Percentiles rank a stretch among this genome's conserved stretches.
These are phyloP conservation scores for Hesperia comma DNA, from an alignment of 2,888 invertebrate species.

Conservation along the genomic window DNA sequence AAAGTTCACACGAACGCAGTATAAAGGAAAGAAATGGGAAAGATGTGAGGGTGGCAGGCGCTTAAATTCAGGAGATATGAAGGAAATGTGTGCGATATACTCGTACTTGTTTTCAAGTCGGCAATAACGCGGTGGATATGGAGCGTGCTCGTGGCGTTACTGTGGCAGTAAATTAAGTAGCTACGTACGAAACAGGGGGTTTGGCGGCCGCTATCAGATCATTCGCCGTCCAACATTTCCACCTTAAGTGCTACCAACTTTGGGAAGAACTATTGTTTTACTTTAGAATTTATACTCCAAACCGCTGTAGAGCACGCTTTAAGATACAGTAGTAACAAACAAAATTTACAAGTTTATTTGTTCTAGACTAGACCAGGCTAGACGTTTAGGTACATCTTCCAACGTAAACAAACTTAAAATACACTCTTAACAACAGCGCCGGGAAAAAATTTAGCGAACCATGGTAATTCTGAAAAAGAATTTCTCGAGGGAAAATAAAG, in stretches of 20 bases:
- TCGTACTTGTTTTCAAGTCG: conserved; percentile 81
- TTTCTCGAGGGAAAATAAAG: conserved; percentile 67
- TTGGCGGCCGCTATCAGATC: conserved; percentile 65
- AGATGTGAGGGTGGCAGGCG: conserved; percentile 65
- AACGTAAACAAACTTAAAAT: conserved; percentile 29
- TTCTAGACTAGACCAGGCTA: conserved; percentile 18
- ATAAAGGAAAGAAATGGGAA: conserved; percentile 59
- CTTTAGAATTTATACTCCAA: conserved; percentile 15
- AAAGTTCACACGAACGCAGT: conserved; percentile 23
- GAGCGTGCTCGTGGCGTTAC: conserved; percentile 80
- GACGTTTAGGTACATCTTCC: conserved; percentile 6
- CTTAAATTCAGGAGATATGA: conserved; percentile 76
- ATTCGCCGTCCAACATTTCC: conserved; percentile 55
- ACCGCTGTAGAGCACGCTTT: conserved; percentile 8
- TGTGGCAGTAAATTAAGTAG: conserved; percentile 73
- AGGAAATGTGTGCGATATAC: conserved; percentile 78
- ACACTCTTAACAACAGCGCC: conserved; percentile 18
- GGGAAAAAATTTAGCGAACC: conserved; percentile 44
- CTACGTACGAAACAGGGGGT: conserved; percentile 63
- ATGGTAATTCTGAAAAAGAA: conserved; percentile 53
- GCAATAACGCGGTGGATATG: conserved; percentile 80
- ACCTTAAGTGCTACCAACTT: conserved; percentile 37
- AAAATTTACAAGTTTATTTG: conserved; percentile 30
- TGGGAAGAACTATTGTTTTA: conserved; percentile 28
- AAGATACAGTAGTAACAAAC: conserved; percentile 27